Percentiles rank a stretch among this genome's conserved stretches.
Conservation (phyloP, 2,797 vertebrate genomes). For the Setipinna tenuifilis region DNA sequence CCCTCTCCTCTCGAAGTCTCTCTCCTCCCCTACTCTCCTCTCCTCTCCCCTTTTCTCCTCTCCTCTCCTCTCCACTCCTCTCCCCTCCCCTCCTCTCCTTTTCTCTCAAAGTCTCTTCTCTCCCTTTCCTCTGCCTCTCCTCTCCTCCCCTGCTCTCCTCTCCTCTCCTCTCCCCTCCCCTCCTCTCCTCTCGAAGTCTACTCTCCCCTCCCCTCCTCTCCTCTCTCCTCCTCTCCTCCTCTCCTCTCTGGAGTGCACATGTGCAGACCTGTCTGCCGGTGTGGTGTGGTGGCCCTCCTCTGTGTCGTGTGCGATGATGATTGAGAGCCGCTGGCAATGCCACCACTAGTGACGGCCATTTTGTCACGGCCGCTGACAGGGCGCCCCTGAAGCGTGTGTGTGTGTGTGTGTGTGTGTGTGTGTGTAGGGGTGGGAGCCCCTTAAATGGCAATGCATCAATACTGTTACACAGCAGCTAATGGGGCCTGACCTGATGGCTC, state of each 20-base stretch:
- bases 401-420: conserved; percentile 18
- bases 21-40: not conserved
- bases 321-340: no score
- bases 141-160: not conserved
- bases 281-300: no score
- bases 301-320: no score
- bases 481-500: conserved; percentile 28
- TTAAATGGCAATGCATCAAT: conserved; percentile 18
- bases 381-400: not conserved
- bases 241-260: no score
- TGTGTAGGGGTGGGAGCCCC: not conserved
- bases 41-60: not conserved
- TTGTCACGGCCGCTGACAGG: no score
- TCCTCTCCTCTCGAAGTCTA: not conserved
- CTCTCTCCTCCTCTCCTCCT: no score
- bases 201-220: not conserved
- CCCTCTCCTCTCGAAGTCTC: no score
- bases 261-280: no score
- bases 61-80: not conserved
- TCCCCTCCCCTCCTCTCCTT: not conserved
- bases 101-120: no score
- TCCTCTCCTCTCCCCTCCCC: not conserved
- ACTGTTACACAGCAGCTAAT: conserved; percentile 14
- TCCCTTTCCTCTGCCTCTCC: not conserved
- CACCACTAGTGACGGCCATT: no score